Evolutionary conservation across 2,797 vertebrate genomes (phyloP).

Genomic region (Hippocampus kuda): DNA sequence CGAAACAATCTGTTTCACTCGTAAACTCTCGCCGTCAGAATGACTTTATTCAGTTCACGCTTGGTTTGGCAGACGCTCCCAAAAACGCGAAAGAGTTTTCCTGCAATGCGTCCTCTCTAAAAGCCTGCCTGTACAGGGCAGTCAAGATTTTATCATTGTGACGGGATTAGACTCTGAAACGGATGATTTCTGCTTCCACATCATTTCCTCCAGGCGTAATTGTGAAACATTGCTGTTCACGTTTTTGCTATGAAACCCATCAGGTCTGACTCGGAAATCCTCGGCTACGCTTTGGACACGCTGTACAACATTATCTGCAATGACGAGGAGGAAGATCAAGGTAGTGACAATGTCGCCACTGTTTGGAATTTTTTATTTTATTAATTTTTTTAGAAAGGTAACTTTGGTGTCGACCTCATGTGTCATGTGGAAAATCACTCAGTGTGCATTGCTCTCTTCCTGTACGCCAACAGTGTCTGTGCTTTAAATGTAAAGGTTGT

Average conservation of each 20-base stretch:
- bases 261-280: constrained; percentile 98
- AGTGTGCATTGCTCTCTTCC: constrained; percentile 25
- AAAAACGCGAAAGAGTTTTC: too few relatives aligned
- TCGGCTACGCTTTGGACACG: constrained; percentile 96
- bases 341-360: constrained; percentile 51
- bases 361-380: not conserved
- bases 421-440: constrained; percentile 19
- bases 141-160: too few relatives aligned
- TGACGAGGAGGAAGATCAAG: constrained; percentile 92
- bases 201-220: not conserved
- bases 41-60: too few relatives aligned
- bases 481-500: constrained; percentile 48
- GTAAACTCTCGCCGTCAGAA: not conserved
- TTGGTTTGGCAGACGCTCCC: too few relatives aligned
- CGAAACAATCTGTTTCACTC: not conserved
- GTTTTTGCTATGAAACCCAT: constrained; percentile 6
- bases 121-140: too few relatives aligned
- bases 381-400: not conserved
- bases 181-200: too few relatives aligned
- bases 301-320: constrained; percentile 94
- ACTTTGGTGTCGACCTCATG: not conserved
- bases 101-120: too few relatives aligned
- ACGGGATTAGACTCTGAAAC: too few relatives aligned
- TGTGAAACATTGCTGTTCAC: not conserved
- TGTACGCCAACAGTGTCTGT: constrained; percentile 25